Conservation (phyloP, 2,113 vertebrate species). For the Orthonyx spaldingii region DNA sequence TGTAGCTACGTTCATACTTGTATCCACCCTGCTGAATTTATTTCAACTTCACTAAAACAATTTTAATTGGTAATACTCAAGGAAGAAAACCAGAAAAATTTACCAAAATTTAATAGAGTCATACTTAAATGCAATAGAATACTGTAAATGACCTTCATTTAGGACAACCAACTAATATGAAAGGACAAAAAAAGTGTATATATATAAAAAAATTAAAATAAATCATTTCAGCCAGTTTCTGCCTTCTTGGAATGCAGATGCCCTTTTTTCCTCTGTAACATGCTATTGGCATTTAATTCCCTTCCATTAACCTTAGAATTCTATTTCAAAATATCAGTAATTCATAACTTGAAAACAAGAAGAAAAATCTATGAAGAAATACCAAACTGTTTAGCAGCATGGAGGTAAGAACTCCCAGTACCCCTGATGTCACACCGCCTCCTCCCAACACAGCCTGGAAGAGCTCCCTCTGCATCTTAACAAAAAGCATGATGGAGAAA, state of each 20-base stretch:
- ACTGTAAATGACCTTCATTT: fast-evolving
- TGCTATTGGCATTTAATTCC: not conserved
- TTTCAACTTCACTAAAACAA: not conserved
- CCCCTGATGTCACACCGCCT: fast-evolving
- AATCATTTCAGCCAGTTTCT: not conserved
- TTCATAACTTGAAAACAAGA: not conserved
- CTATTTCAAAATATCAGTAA: not conserved
- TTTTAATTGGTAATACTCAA: not conserved
- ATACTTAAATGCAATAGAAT: fast-evolving
- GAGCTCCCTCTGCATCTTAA: fast-evolving
- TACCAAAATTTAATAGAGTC: too few species aligned
- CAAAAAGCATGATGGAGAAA: fast-evolving
- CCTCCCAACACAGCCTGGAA: fast-evolving
- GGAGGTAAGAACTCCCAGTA: too few species aligned
- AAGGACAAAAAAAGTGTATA: not conserved
- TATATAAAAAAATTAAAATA: fast-evolving
- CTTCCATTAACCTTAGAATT: not conserved
- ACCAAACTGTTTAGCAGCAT: not conserved
- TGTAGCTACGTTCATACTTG: fast-evolving
- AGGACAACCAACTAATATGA: not conserved
- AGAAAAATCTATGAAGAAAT: not conserved
- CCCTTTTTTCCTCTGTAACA: too few species aligned
- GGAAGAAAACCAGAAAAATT: not conserved
- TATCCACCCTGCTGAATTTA: fast-evolving
- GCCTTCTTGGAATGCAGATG: not conserved